These are phyloP conservation scores for Meghimatium bilineatum DNA, from an alignment of 2,888 invertebrate species.

Conservation along the genomic window DNA sequence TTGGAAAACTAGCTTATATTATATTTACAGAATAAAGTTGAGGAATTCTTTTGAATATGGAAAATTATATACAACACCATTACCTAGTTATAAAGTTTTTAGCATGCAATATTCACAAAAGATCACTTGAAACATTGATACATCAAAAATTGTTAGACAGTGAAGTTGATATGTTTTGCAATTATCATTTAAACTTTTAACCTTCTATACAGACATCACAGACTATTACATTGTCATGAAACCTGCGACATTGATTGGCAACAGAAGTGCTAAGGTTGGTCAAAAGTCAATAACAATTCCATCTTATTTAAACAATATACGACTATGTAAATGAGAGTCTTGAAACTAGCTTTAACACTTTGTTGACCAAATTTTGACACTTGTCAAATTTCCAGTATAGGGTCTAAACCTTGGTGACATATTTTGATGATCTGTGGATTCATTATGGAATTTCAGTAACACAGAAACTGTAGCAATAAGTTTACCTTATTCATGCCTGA, in stretches of 20 bases:
- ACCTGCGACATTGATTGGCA: neutral
- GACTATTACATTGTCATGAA: slow-evolving; percentile 7
- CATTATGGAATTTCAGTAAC: too few species aligned
- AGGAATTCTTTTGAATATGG: neutral
- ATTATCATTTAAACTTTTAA: neutral
- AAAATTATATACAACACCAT: neutral
- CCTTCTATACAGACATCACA: slow-evolving; percentile 21
- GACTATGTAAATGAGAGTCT: neutral
- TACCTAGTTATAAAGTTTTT: neutral
- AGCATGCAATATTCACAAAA: neutral
- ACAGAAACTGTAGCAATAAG: too few species aligned
- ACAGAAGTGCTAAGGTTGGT: neutral
- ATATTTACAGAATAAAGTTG: too few species aligned
- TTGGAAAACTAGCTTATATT: too few species aligned
- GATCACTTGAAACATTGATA: neutral
- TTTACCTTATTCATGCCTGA: too few species aligned
- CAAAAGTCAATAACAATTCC: neutral
- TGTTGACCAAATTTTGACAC: too few species aligned
- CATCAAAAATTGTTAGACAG: neutral
- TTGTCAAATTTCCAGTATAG: too few species aligned
- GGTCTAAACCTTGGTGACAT: too few species aligned
- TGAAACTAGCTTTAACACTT: too few species aligned
- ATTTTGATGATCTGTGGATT: too few species aligned
- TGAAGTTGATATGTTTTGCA: slow-evolving; percentile 13
- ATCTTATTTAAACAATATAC: neutral